phyloP scores from a whole-genome alignment of 2,797 vertebrate genomes.

The Tapera naevia region DNA sequence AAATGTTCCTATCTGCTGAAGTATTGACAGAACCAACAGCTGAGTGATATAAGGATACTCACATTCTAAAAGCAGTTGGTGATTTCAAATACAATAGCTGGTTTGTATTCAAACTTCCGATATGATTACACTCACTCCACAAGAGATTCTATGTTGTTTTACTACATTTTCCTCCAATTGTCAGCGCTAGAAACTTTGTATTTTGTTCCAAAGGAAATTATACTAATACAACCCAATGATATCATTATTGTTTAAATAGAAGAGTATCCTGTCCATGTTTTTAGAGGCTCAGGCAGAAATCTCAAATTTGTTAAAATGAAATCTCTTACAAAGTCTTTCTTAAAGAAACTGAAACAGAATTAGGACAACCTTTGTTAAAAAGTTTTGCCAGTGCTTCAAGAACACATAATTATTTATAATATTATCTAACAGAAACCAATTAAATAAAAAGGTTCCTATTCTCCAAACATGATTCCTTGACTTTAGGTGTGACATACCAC shows the following conservation, averaged over 20 bases:
- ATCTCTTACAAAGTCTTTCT: background rate
- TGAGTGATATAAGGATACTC: background rate
- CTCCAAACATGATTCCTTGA: background rate
- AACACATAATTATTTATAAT: background rate
- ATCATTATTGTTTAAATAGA: constrained; percentile 21
- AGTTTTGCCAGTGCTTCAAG: background rate
- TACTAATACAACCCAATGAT: constrained; percentile 14
- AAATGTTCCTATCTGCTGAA: background rate
- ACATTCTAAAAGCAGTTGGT: background rate
- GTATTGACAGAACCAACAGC: background rate
- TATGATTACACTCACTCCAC: constrained; percentile 51
- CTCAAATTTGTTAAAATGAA: background rate
- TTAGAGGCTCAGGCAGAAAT: constrained; percentile 2
- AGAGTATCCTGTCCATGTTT: constrained; percentile 36
- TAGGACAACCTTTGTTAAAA: background rate
- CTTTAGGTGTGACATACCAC: background rate
- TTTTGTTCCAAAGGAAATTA: constrained; percentile 76
- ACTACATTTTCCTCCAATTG: constrained; percentile 81
- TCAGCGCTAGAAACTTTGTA: constrained; percentile 63
- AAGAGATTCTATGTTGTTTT: constrained; percentile 58
- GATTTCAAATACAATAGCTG: constrained; percentile 68
- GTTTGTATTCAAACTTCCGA: constrained; percentile 71
- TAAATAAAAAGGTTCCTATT: background rate
- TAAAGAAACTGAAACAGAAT: background rate
- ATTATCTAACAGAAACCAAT: background rate